A percentile compares a stretch with the other conserved stretches of the same genome.
Conservation (phyloP, 2,888 invertebrate species). For the Drosophila melanosoma region DNA sequence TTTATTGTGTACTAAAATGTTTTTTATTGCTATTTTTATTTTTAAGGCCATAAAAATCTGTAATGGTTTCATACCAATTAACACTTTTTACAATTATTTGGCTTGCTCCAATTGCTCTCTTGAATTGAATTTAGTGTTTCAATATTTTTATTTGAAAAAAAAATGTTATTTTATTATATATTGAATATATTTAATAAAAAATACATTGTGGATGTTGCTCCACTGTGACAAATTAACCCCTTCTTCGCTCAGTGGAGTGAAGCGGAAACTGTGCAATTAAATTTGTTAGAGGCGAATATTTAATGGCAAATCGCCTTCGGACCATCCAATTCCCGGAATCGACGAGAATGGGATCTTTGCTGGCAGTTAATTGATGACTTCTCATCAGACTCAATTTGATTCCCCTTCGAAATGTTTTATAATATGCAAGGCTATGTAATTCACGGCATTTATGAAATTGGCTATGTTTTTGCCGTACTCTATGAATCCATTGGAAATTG, state of each 20-base stretch:
- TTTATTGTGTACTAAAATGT: background rate
- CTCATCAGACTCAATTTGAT: conserved; percentile 42
- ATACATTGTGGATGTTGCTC: background rate
- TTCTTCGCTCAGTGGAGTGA: background rate
- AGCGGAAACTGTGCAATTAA: conserved; percentile 48
- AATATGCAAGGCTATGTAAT: background rate
- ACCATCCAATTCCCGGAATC: conserved; percentile 29
- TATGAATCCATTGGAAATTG: background rate
- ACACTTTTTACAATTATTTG: background rate
- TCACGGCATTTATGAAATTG: background rate
- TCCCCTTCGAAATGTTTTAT: background rate
- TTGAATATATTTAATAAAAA: background rate
- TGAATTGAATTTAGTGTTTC: background rate
- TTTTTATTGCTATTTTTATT: background rate
- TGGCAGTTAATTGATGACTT: conserved; percentile 55
- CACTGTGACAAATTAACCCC: conserved; percentile 1
- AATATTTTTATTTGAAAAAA: background rate
- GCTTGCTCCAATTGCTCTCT: background rate
- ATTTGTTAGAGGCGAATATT: conserved; percentile 51
- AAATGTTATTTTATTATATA: background rate
- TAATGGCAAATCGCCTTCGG: conserved; percentile 45
- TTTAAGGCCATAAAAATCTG: background rate
- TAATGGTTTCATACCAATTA: background rate
- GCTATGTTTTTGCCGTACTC: background rate
- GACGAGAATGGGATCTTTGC: conserved; percentile 9